phyloP scores from a whole-genome alignment of 2,888 invertebrate species.

The Platerodrilus igneus region DNA sequence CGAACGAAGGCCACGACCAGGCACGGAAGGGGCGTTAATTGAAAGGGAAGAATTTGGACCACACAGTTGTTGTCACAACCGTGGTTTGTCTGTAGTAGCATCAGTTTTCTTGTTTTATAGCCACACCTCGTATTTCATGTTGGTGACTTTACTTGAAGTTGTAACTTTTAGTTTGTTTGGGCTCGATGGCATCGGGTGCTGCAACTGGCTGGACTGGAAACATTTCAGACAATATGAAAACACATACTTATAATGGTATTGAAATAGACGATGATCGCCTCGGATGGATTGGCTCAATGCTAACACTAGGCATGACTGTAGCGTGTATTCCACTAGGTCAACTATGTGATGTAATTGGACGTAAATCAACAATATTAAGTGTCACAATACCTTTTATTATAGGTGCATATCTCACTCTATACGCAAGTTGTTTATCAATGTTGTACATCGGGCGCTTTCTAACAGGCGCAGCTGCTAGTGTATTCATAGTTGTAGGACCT shows the following conservation, averaged over 20 bases:
- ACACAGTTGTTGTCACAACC: too few species aligned
- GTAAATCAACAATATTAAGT: constrained; percentile 64
- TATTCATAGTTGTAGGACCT: constrained; percentile 78
- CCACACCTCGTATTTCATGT: too few species aligned
- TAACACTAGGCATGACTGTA: not conserved
- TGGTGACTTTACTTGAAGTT: too few species aligned
- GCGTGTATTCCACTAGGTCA: constrained; percentile 58
- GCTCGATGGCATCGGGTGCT: not conserved
- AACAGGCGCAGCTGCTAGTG: constrained; percentile 72
- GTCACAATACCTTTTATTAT: constrained; percentile 63
- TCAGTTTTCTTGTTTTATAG: too few species aligned
- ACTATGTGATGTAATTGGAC: constrained; percentile 53
- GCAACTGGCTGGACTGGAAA: not conserved
- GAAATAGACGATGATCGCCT: not conserved
- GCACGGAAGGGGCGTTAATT: too few species aligned
- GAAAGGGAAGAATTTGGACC: too few species aligned
- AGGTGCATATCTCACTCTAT: constrained; percentile 71
- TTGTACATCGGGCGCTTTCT: constrained; percentile 60
- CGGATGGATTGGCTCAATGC: not conserved
- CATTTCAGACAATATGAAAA: not conserved
- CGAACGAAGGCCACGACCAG: too few species aligned
- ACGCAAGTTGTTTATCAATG: constrained; percentile 59
- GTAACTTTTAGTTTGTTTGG: not conserved
- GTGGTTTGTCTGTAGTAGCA: too few species aligned
- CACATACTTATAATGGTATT: not conserved